Conservation (phyloP, 1,140 invertebrate genomes). For the Nixonia krombeini region DNA sequence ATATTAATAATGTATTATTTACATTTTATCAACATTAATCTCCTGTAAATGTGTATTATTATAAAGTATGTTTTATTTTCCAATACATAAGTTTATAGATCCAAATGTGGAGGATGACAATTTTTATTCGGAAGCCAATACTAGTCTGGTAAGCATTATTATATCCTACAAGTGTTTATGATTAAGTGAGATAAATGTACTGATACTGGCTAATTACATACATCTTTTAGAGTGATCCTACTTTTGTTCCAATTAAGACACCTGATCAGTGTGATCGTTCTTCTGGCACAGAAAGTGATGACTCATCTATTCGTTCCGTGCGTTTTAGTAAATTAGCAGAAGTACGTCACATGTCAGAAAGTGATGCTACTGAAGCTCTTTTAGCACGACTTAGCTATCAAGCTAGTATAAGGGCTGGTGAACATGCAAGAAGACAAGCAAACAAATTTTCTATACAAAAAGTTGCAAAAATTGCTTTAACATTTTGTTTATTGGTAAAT, state of each 20-base stretch:
- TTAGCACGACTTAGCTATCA: constrained; percentile 88
- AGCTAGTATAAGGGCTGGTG: constrained; percentile 81
- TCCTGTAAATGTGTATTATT: too few relatives aligned
- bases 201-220: too few relatives aligned
- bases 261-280: constrained; percentile 76
- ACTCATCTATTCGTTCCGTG: constrained; percentile 82
- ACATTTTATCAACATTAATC: too few relatives aligned
- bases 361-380: constrained; percentile 86
- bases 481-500: constrained; percentile 87
- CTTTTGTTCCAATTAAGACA: constrained; percentile 87
- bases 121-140: constrained; percentile 75
- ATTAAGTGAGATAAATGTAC: too few relatives aligned
- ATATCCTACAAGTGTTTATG: too few relatives aligned
- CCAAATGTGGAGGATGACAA: constrained; percentile 79
- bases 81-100: constrained; percentile 81
- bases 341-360: constrained; percentile 85
- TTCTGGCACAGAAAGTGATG: constrained; percentile 88
- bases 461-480: constrained; percentile 81
- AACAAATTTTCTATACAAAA: constrained; percentile 79
- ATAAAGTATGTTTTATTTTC: too few relatives aligned
- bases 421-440: constrained; percentile 77
- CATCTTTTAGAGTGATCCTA: constrained; percentile 79
- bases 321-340: constrained; percentile 90
- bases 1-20: too few relatives aligned
- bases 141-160: constrained; percentile 71